Evolutionary conservation across 2,888 invertebrate species (phyloP), one percentile per base, ranked within the genome.

Genomic region (Caprella mutica): DNA sequence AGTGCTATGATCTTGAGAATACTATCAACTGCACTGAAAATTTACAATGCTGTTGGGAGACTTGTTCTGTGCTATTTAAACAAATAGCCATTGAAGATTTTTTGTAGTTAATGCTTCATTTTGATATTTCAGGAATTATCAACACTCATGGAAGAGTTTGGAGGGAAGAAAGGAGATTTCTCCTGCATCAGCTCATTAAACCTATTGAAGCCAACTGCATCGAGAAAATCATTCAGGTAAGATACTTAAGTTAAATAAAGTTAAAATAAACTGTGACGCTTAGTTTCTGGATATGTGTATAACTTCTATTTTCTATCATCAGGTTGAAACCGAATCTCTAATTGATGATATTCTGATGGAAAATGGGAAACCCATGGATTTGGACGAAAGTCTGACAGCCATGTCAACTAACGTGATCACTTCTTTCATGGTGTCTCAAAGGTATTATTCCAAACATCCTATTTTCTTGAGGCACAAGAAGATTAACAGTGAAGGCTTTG

Each of bases 381-480:
- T 88, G 55, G 85, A 85, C 53, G 76, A 82, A 9, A 44, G 58
- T 21, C 78, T 92, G 52, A 84, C 87, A 39, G 79, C 88, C 66
- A 83, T 86, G 29, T 84, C 90, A 66, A 87, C 86, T 69, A 92
- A 92, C 73, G 89, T 92, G 4, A 90, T 92, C 67, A 90, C 91
- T 73, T 85, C 86, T 65, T 81, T 91, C 67, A 81, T 90, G 69
- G 91, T 92, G 91, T 86, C 87, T 30, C 83, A 86, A 4, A 79
- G 88, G 40, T 92, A 90, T 73, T 80, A 81, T 56, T 80, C 83
- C 66, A 83, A 85, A 52, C 89, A 90, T 71, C 74, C 75, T 5
- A 79, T 83, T 53, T 91, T 91, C 73, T 77, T 79, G 52, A 78
- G 86, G 56, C 85, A 90, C 69, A 88, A 87, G 78, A 55, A 55